phyloP scores from a whole-genome alignment of 2,113 vertebrate genomes.

The Onychostruthus taczanowskii region DNA sequence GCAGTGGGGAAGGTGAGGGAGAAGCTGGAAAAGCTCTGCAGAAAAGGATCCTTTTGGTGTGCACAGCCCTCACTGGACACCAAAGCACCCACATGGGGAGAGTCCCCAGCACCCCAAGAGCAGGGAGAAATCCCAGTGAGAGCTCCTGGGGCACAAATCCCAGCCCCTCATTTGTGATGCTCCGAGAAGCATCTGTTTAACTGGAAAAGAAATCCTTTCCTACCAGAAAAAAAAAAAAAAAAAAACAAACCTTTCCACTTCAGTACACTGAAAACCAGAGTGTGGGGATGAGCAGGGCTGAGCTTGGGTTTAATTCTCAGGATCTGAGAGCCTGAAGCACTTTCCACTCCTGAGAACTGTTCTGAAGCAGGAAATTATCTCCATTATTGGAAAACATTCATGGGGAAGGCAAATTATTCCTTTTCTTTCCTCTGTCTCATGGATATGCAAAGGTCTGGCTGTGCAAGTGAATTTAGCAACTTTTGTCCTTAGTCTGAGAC shows the following conservation, averaged over 20 bases:
- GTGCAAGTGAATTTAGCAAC: not conserved
- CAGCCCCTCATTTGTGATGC: not conserved
- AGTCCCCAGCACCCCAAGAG: not conserved
- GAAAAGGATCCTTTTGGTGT: not conserved
- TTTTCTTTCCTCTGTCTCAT: not conserved
- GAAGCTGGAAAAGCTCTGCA: not conserved
- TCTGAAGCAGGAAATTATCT: not conserved
- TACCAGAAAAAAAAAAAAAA: not conserved
- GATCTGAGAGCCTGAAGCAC: not conserved
- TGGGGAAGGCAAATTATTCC: not conserved
- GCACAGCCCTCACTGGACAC: not conserved
- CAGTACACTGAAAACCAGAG: not conserved
- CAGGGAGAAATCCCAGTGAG: not conserved
- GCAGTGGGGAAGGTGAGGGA: not conserved
- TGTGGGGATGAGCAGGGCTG: not conserved
- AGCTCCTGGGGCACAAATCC: not conserved
- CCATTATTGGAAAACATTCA: not conserved
- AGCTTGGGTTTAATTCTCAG: not conserved
- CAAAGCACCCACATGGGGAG: not conserved
- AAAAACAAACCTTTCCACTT: not conserved
- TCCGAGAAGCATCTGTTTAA: not conserved
- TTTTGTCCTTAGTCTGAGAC: not conserved
- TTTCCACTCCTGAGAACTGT: not conserved
- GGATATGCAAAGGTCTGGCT: not conserved
- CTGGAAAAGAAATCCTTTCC: not conserved